Evolutionary conservation across 2,797 vertebrate genomes (phyloP), one percentile per base, ranked within the genome.

Genomic region (Pteropus rufus): DNA sequence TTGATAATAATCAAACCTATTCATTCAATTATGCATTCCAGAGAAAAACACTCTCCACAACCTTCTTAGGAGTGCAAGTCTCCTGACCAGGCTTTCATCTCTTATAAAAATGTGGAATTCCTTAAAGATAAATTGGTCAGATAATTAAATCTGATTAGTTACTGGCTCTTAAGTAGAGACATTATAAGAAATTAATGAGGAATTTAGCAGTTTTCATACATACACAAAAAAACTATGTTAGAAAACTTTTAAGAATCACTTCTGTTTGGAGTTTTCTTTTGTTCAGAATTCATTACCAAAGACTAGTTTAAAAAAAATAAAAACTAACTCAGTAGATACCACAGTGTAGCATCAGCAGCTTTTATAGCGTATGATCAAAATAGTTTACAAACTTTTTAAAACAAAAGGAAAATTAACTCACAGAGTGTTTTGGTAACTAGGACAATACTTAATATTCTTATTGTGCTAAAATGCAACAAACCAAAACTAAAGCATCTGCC

Each of bases 51-150:
- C 81, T 93, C 95, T 96, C 54, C 86, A 88, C 86, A 86, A 91
- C 93, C 76, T 89, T 87, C 69, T 95, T 89, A 96, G 52, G 73
- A 97, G 75, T 80, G 94, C 94, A 95, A 23, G 19, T 96, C 96
- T 98, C 84, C 92, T 95, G 92, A 88, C 96, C 56, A 97, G 69
- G 70, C 97, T 98, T 98, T 98, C 97, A 97, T 98, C 84, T 98
- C 94, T 94, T 84, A 91, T 54, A 97, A 98, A 98, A 96, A 77
- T 94, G 97, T 92, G 60, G 90, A 96, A 94, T 97, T 98, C 84
- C 89, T 98, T 97, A 96, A 52, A 97, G 90, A 96, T 94, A 97
- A 97, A 90, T 88, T 70, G 67, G 93, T 89, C 0, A 0, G 93
- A 97, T 88, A 97, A 93, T 56, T 94, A 81, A 98, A 65, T 54